Evolutionary conservation across 2,113 vertebrate species (phyloP), one percentile per base, ranked within the genome.

Genomic region (Vulpes ferrilata): DNA sequence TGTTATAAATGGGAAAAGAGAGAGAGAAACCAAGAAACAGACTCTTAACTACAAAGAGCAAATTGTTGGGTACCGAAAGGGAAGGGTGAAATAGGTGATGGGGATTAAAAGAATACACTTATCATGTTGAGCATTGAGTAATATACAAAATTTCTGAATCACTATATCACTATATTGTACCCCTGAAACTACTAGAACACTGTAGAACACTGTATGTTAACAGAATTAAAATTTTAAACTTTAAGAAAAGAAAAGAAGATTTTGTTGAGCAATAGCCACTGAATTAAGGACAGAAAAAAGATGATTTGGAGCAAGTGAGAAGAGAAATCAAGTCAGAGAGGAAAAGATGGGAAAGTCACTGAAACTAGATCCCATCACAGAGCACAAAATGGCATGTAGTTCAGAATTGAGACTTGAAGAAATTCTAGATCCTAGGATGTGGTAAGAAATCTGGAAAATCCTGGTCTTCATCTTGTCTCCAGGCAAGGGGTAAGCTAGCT

Each of bases 201-300:
- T 51, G 20, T 2, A 78, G 43, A 27, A 78, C 25, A 78, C 74
- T 78, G 20, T 30, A 17, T 8, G 27, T 51, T 48, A 76, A 51
- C 73, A 27, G 43, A 48, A 78, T 78, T 64, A 64, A 64, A 64
- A 64, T 64, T 51, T 16, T 30, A 78, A 51, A 15, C 74, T 78
- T 78, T 51, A 30, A 51, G 17, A 76, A 76, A 76, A 76, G 7
- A 86, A 57, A 82, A 95, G 32, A 76, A 74, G 51, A 13, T 60
- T 16, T 20, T 35, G 27, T 35, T 89, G 69, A 69, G 25, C 83
- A 78, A 71, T 4, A 19, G n/a, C 30, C 12, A 16, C n/a, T n/a
- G 60, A 38, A 30, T 89, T 81, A 78, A 67, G 35, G 91, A 88
- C 53, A 95, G 87, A 38, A 80, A 76, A 97, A 48, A 76, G 51